Conservation (phyloP, 2,797 vertebrate genomes). For the Falco rusticolus region DNA sequence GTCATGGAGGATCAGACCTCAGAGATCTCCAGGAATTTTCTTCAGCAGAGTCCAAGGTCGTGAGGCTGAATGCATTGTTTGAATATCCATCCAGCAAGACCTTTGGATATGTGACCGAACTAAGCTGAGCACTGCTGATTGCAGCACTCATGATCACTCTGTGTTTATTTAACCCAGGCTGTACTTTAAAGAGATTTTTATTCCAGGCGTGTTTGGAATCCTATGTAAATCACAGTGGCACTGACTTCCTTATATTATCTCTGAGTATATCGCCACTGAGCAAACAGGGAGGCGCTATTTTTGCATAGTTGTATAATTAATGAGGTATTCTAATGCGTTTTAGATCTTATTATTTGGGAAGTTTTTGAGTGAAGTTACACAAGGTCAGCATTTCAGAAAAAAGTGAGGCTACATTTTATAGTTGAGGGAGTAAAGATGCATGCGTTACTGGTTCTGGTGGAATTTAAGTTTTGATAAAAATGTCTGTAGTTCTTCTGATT, state of each 20-base stretch:
- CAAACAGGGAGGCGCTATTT: constrained; percentile 1
- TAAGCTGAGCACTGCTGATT: constrained; percentile 61
- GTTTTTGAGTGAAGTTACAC: neutral
- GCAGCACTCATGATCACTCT: constrained; percentile 21
- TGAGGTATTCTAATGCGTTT: neutral
- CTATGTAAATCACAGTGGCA: neutral
- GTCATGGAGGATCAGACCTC: neutral
- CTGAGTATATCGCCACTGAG: neutral
- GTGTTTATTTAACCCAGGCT: constrained; percentile 74
- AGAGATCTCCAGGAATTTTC: constrained; percentile 50
- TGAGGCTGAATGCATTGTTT: constrained; percentile 48
- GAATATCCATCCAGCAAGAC: constrained; percentile 71
- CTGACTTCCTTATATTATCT: constrained; percentile 10
- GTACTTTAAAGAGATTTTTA: constrained; percentile 57
- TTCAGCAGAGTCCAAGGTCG: constrained; percentile 49
- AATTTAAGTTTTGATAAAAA: constrained; percentile 15
- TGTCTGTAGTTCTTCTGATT: neutral
- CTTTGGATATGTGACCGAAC: constrained; percentile 49
- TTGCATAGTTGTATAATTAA: neutral
- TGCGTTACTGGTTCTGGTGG: neutral
- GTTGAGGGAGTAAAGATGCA: neutral
- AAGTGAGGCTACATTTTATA: neutral
- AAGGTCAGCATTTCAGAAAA: neutral
- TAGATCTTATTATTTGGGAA: neutral
- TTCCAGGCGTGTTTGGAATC: constrained; percentile 47